Evolutionary conservation across 1,140 invertebrate species (phyloP), one percentile per base, ranked within the genome.

Genomic region (Aphidius ervi): DNA sequence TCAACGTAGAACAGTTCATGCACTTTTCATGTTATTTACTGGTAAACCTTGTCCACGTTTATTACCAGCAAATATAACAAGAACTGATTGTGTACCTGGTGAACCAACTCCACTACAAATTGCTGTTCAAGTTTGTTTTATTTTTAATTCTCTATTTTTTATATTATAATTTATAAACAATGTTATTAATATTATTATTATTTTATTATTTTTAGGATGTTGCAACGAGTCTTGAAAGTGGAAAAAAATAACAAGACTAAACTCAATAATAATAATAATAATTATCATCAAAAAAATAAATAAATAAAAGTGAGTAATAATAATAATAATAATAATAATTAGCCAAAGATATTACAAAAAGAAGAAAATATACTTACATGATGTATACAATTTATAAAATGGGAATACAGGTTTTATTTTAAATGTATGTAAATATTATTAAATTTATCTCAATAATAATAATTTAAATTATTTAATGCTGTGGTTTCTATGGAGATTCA

Each of bases 61-160:
- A 39, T 54, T 76, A 39, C 75, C 77, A 43, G 70, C 77, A 1
- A 73, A 74, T 56, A 61, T 76, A 9, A 67, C 65, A 43, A 66
- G 73, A 58, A 75, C 62, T 9, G 76, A 80, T 56, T 78, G 72
- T 66, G 64, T 70, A 47, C 66, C 72, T 16, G 77, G 76, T 8
- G 78, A 81, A 64, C 67, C 72, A 23, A 80, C 79, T 23, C 79
- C 79, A 52, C 67, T 81, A 45, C 79, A 81, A 72, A 74, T 80
- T 56, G 79, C 78, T 39, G 73, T 81, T 59, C 76, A 81, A 70
- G 79, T 81, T 70, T 59, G 42, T 61, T 57, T 42, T 3, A 0
- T 54, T 8, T 40, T 31, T 31, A 16, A 16, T 6, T 41, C 52
- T 42, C 16, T 9, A 54, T 8, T 9, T 39, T 39, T 8, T 0